Evolutionary conservation across 2,888 invertebrate species (phyloP).

Genomic region (Molanna angustata): DNA sequence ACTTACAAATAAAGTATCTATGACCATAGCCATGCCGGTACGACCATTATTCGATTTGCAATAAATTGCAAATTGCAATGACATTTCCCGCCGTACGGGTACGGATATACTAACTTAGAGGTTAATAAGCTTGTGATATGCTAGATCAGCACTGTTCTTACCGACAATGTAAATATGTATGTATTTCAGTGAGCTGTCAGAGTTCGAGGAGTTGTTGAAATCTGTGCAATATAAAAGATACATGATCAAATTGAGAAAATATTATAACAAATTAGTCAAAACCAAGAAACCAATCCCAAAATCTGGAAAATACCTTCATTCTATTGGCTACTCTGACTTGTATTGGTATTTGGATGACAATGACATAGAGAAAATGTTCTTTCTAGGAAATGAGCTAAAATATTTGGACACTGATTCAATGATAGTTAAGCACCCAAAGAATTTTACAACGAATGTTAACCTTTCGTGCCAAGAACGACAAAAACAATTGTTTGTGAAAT

Average conservation of each 20-base stretch:
- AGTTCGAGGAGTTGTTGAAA: conserved; percentile 19
- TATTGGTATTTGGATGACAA: conserved; percentile 14
- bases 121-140: too few species aligned
- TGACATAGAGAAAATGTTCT: conserved; percentile 8
- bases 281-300: conserved; percentile 1
- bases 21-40: too few species aligned
- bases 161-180: too few species aligned
- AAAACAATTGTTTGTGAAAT: conserved; percentile 2
- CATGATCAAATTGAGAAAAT: conserved; percentile 11
- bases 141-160: too few species aligned
- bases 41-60: too few species aligned
- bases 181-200: conserved; percentile 16
- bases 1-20: too few species aligned
- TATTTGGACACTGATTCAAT: neutral
- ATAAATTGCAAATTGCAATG: too few species aligned
- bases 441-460: conserved; percentile 1
- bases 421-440: conserved; percentile 2
- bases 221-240: conserved; percentile 16
- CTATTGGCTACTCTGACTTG: conserved; percentile 7
- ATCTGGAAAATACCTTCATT: conserved; percentile 2
- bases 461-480: conserved; percentile 10
- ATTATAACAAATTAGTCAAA: conserved; percentile 12
- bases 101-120: too few species aligned
- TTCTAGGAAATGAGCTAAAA: conserved; percentile 9
- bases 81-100: too few species aligned